These are phyloP conservation scores for Turdus rufiventris DNA, from an alignment of 2,113 vertebrate species.

Conservation along the genomic window DNA sequence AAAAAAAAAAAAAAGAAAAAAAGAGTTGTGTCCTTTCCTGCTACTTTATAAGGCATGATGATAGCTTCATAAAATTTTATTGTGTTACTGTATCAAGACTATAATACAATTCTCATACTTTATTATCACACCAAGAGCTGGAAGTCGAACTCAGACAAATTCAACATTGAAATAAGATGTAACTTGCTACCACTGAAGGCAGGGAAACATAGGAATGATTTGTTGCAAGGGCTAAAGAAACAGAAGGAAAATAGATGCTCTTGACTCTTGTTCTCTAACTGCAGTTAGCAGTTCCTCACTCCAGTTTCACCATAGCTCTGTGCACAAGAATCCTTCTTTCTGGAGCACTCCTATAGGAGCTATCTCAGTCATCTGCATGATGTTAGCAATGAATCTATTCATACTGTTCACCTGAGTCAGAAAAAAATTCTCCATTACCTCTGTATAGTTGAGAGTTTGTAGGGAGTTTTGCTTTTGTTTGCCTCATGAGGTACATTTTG, in stretches of 20 bases:
- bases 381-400: not conserved
- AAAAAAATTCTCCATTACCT: not conserved
- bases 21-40: slow-evolving; percentile 37
- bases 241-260: not conserved
- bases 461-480: not conserved
- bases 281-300: not conserved
- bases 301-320: not conserved
- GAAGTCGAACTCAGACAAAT: slow-evolving; percentile 22
- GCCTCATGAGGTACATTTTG: not conserved
- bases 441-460: not conserved
- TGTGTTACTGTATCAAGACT: slow-evolving; percentile 6
- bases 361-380: not conserved
- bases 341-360: not conserved
- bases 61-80: slow-evolving; percentile 61
- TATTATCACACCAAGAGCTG: slow-evolving; percentile 15
- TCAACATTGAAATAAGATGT: slow-evolving; percentile 17
- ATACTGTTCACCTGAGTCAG: not conserved
- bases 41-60: slow-evolving; percentile 52
- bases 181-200: not conserved
- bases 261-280: not conserved
- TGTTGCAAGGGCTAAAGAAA: not conserved
- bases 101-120: slow-evolving; percentile 25
- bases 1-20: not conserved
- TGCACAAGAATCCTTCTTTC: not conserved
- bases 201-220: not conserved